Evolutionary conservation across 2,797 vertebrate species (phyloP), one percentile per base, ranked within the genome.

Genomic region (Philypnodon macrostomus): DNA sequence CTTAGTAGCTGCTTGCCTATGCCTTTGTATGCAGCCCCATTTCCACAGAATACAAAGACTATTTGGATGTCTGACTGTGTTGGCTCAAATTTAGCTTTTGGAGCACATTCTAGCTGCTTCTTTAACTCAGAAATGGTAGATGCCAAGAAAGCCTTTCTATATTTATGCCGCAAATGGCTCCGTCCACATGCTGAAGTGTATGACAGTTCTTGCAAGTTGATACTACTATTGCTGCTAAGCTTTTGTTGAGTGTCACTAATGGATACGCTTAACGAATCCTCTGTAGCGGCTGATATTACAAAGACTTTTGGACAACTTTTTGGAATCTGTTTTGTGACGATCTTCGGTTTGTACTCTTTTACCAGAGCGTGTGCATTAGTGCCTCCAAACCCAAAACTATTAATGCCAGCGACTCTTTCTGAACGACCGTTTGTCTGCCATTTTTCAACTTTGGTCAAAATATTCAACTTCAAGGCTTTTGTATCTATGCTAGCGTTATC

Each of bases 331-430:
- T 52, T 53, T 19, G 72, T 51, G 54, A 39, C 1, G 0, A 47
- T 30, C 0, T 41, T 42, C 53, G 86, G 73, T 39, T 71, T 87
- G 37, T 88, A 51, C 47, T 93, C 86, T 63, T 72, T 92, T 11
- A 95, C 75, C 49, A 95, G 85, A 1, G 58, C 73, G 16, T 95
- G 94, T 60, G 89, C 89, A 73, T 95, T 95, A 39, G 93, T 95
- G 39, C 93, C 93, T 34, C 93, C 94, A 85, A 96, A 95, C 6
- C 93, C 93, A 88, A 95, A 95, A 75, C 85, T 92, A 75, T 92
- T 96, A 63, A 96, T 71, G 12, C 93, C 93, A 62, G 92, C 93
- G 32, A 89, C 61, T 72, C 88, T 91, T 39, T 73, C 83, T 10
- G 63, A 63, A 32, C 80, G 78, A 6, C 55, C 39, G 4, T 67